Evolutionary conservation across 2,888 invertebrate species (phyloP), one percentile per base, ranked within the genome.

Genomic region (Notocelia uddmanniana): DNA sequence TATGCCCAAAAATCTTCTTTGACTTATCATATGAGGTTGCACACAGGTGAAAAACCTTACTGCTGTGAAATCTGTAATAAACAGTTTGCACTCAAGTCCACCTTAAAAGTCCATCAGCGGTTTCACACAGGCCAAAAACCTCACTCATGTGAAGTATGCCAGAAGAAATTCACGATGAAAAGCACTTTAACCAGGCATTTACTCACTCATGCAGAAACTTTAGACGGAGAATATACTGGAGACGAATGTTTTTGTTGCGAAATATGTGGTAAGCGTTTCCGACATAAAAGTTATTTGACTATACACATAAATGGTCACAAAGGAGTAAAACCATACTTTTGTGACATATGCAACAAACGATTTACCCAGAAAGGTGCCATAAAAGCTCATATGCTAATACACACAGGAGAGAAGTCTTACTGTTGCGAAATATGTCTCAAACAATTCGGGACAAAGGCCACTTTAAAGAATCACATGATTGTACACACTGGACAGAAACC

Each of bases 181-280:
- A 45, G 41, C n/a, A 23, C 41, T 60, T 60, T 60, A n/a, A 45
- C 45, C 23, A 60, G 45, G n/a, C 41, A 41, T 5, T 15, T 41
- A 15, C 41, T 41, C 15, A 41, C 41, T 15, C 41, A 41, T 41
- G 41, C 41, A 5, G 60, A 23, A 11, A 23, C 41, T 45, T 60
- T 60, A 23, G 60, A 60, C 45, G 45, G 45, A 3, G 41, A 59
- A 41, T 9, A 23, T 23, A n/a, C 41, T 26, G 23, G 45, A 23
- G 60, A 60, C n/a, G 60, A 60, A 45, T 45, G 45, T 60, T 60
- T 60, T n/a, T 64, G 63, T 52, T 64, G 63, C n/a, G 63, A 64
- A 37, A 64, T 64, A 34, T 64, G 63, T 23, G 63, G 63, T 21
- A 52, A 52, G 34, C 52, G 52, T n/a, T 64, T 64, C 18, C 21